A percentile compares a stretch with the other conserved stretches of the same genome.
Conservation (phyloP, 1,140 invertebrate genomes). For the Thrips palmi region DNA sequence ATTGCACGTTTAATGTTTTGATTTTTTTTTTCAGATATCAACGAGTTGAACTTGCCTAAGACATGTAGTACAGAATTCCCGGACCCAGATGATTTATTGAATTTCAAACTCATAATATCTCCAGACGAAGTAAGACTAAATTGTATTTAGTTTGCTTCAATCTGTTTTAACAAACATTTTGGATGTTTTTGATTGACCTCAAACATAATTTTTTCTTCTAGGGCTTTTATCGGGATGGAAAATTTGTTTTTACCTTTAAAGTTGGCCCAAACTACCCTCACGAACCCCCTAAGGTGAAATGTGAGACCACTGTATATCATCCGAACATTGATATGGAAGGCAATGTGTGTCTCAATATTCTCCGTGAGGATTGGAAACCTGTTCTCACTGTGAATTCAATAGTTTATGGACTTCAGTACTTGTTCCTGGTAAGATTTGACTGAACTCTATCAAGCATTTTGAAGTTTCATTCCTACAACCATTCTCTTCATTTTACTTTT, state of each 20-base stretch:
- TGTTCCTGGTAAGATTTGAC: slow-evolving; percentile 65
- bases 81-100: slow-evolving; percentile 87
- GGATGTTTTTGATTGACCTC: neutral
- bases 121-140: slow-evolving; percentile 68
- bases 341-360: slow-evolving; percentile 86
- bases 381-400: slow-evolving; percentile 95
- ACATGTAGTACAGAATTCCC: slow-evolving; percentile 92
- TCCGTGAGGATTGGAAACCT: slow-evolving; percentile 97
- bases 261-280: slow-evolving; percentile 94
- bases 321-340: slow-evolving; percentile 91
- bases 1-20: slow-evolving; percentile 3
- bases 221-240: slow-evolving; percentile 87
- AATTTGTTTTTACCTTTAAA: slow-evolving; percentile 95
- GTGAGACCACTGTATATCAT: slow-evolving; percentile 85
- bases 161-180: neutral
- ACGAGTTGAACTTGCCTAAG: slow-evolving; percentile 92
- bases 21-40: slow-evolving; percentile 64
- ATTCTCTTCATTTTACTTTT: slow-evolving; percentile 14
- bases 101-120: slow-evolving; percentile 89
- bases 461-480: slow-evolving; percentile 2
- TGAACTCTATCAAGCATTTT: neutral
- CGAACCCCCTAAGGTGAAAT: slow-evolving; percentile 89
- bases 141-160: slow-evolving; percentile 1
- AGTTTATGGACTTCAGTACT: slow-evolving; percentile 93
- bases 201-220: slow-evolving; percentile 28